Conservation (phyloP, 1,140 invertebrate species). For the Solenopsis invicta region DNA sequence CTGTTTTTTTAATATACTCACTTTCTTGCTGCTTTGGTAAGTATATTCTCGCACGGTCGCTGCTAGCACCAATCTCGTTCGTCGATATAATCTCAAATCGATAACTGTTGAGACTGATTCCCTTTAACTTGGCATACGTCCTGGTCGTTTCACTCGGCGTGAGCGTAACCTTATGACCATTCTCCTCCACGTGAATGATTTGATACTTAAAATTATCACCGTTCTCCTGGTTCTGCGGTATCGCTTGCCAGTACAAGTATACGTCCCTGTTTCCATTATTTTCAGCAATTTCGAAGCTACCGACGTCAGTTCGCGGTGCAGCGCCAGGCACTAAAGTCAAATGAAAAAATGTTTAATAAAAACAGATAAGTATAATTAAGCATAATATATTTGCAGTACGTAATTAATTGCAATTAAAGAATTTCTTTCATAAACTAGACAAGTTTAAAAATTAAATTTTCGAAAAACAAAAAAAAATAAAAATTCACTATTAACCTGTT, state of each 20-base stretch:
- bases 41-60: conserved; percentile 87
- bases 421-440: too few relatives aligned
- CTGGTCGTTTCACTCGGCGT: conserved; percentile 84
- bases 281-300: conserved; percentile 89
- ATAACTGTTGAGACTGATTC: conserved; percentile 85
- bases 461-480: too few relatives aligned
- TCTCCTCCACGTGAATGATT: conserved; percentile 83
- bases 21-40: conserved; percentile 88
- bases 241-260: conserved; percentile 91
- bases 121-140: conserved; percentile 87
- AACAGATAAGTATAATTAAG: not conserved
- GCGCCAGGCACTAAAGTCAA: conserved; percentile 86
- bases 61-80: conserved; percentile 88
- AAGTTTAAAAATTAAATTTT: too few relatives aligned
- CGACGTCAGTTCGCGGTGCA: conserved; percentile 89
- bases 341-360: not conserved
- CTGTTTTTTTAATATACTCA: conserved; percentile 80
- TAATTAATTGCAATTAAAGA: not conserved
- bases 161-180: conserved; percentile 75
- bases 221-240: conserved; percentile 89
- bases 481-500: too few relatives aligned
- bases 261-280: conserved; percentile 86
- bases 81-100: conserved; percentile 87
- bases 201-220: conserved; percentile 87
- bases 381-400: not conserved